Evolutionary conservation across 2,888 invertebrate species (phyloP).

Genomic region (Lepidocyrtinus sp.): DNA sequence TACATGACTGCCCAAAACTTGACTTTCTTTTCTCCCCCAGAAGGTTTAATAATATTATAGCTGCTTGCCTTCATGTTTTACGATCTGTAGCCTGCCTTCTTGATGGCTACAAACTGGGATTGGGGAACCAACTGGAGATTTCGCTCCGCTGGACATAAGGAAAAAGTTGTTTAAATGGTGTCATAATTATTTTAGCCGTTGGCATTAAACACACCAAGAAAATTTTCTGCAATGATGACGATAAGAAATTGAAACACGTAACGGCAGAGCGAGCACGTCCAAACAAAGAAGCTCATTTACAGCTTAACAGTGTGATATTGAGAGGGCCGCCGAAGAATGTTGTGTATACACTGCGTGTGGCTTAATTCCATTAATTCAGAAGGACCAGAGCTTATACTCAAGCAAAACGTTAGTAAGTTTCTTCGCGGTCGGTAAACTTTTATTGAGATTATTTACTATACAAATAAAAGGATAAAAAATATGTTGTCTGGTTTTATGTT

Average conservation of each 20-base stretch:
- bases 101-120: not conserved
- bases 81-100: not conserved
- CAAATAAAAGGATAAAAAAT: constrained; percentile 29
- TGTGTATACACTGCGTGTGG: not conserved
- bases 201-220: constrained; percentile 19
- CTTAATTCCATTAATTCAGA: not conserved
- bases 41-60: not conserved
- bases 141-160: not conserved
- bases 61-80: not conserved
- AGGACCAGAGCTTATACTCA: not conserved
- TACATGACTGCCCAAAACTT: not conserved
- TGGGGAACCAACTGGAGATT: not conserved
- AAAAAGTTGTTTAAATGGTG: constrained; percentile 31
- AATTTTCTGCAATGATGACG: not conserved
- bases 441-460: constrained; percentile 49
- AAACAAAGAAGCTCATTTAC: not conserved
- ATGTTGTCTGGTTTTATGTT: not conserved
- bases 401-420: constrained; percentile 26
- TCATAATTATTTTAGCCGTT: constrained; percentile 53
- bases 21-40: not conserved
- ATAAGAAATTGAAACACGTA: not conserved
- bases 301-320: not conserved
- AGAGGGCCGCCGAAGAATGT: not conserved
- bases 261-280: not conserved
- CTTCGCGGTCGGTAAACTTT: constrained; percentile 53